phyloP scores from a whole-genome alignment of 2,797 vertebrate genomes.

The Rhynchonycteris naso region DNA sequence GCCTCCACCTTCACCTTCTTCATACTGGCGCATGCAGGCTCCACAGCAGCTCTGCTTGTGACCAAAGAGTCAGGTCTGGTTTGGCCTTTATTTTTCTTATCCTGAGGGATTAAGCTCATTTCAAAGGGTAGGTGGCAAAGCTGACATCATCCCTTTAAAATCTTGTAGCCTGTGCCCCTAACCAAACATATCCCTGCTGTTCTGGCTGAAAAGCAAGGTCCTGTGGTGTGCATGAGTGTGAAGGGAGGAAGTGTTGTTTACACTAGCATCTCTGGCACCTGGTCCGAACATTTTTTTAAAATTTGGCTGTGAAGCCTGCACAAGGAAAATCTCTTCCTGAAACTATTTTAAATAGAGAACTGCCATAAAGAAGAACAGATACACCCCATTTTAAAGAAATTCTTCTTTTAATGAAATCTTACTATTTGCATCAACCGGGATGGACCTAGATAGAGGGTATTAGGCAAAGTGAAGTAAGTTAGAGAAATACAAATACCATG shows the following conservation, averaged over 20 bases:
- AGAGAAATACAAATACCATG: neutral
- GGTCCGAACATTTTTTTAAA: neutral
- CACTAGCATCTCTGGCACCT: neutral
- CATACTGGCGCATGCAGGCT: neutral
- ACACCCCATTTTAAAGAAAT: constrained; percentile 69
- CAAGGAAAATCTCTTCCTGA: constrained; percentile 69
- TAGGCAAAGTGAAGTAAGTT: neutral
- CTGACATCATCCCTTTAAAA: constrained; percentile 34
- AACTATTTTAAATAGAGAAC: constrained; percentile 68
- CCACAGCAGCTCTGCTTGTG: neutral
- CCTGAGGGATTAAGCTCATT: neutral
- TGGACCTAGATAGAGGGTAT: neutral
- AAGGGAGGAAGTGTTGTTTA: neutral
- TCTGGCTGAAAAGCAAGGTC: neutral
- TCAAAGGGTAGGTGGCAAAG: constrained; percentile 24
- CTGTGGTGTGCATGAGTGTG: neutral
- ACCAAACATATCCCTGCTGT: neutral
- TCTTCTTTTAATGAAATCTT: neutral
- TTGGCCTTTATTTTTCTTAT: constrained; percentile 48
- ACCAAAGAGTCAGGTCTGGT: neutral
- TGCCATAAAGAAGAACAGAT: constrained; percentile 65
- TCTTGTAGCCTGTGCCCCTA: neutral
- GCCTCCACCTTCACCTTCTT: neutral
- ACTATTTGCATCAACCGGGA: neutral
- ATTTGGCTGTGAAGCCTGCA: constrained; percentile 65